Conservation (phyloP, 2,888 invertebrate species). For the Drymonia ruficornis region DNA sequence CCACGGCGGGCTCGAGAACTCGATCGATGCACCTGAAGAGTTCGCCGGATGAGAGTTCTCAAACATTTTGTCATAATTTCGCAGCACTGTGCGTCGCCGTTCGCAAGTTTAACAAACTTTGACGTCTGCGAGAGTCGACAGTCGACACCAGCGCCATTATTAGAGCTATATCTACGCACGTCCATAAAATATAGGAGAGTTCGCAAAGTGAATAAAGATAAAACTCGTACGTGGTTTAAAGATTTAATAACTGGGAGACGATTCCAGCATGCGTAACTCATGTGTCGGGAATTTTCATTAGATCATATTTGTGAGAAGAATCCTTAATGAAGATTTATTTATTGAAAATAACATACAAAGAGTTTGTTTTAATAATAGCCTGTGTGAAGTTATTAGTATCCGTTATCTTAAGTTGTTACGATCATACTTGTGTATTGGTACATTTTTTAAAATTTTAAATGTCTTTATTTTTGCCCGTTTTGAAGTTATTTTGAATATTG, state of each 20-base stretch:
- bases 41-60: constrained; percentile 41
- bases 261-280: constrained; percentile 21
- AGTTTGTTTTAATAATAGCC: too few species aligned
- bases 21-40: constrained; percentile 59
- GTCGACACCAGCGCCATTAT: constrained; percentile 47
- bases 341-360: too few species aligned
- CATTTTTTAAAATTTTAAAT: too few species aligned
- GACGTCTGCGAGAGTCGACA: constrained; percentile 48
- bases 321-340: neutral
- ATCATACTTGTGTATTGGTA: too few species aligned
- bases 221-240: constrained; percentile 35
- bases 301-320: constrained; percentile 21
- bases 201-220: constrained; percentile 44
- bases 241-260: constrained; percentile 34
- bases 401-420: too few species aligned
- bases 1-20: constrained; percentile 39
- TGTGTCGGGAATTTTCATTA: constrained; percentile 35
- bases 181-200: constrained; percentile 43
- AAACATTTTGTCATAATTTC: constrained; percentile 56
- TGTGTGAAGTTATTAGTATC: too few species aligned
- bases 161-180: constrained; percentile 36
- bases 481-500: too few species aligned
- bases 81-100: constrained; percentile 30
- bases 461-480: too few species aligned
- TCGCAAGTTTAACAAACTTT: constrained; percentile 47